phyloP scores from a whole-genome alignment of 2,113 vertebrate species.

The Atractosteus spatula region DNA sequence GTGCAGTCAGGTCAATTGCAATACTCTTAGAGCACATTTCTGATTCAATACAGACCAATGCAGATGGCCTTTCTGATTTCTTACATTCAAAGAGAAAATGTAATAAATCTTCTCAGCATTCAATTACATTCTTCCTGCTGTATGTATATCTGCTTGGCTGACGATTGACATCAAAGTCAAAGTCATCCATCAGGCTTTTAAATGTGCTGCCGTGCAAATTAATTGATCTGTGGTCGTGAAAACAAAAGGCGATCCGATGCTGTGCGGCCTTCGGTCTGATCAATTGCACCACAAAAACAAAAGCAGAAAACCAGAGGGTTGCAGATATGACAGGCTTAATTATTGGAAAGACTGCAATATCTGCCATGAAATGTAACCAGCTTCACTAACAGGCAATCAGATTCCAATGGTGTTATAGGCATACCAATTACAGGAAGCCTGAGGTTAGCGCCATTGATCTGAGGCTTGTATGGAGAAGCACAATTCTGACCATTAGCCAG shows the following conservation, averaged over 20 bases:
- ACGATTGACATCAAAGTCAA: too few species aligned
- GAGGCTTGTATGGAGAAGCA: too few species aligned
- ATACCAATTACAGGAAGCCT: too few species aligned
- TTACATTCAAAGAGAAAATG: too few species aligned
- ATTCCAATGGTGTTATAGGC: too few species aligned
- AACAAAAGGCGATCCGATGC: conserved; percentile 34
- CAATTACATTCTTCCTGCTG: too few species aligned
- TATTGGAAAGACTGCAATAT: conserved; percentile 19
- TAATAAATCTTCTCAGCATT: too few species aligned
- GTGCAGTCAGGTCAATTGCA: neutral
- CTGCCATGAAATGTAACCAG: neutral
- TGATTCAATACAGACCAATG: neutral
- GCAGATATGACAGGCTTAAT: conserved; percentile 25
- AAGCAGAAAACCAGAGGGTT: conserved; percentile 25
- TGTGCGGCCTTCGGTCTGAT: conserved; percentile 27
- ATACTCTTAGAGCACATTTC: neutral
- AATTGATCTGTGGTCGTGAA: conserved; percentile 28
- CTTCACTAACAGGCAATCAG: conserved; percentile 10
- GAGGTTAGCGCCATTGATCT: too few species aligned
- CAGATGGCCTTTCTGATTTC: neutral
- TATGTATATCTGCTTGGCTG: too few species aligned
- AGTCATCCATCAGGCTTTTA: too few species aligned
- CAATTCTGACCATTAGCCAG: too few species aligned
- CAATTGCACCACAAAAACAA: conserved; percentile 29
- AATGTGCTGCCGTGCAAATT: neutral